Percentiles rank a stretch among this genome's conserved stretches.
These are phyloP conservation scores for Adelges cooleyi DNA, from an alignment of 1,140 invertebrate genomes.

Conservation along the genomic window DNA sequence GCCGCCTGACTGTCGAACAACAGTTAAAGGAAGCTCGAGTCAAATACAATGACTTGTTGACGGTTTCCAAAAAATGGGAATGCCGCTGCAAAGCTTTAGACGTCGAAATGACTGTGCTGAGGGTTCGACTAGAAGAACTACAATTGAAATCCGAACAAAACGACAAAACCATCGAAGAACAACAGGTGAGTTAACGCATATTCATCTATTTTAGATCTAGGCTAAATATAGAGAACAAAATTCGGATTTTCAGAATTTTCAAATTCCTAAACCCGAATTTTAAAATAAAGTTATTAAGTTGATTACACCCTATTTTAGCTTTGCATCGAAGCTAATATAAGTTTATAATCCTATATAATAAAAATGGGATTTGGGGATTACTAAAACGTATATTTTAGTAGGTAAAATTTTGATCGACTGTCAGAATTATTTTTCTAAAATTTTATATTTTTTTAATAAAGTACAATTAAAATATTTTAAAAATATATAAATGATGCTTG, in stretches of 20 bases:
- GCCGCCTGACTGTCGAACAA: not conserved
- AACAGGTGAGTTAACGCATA: not conserved
- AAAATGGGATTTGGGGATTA: too few relatives aligned
- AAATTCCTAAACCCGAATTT: not conserved
- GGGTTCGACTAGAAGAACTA: not conserved
- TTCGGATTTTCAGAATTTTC: not conserved
- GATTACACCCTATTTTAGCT: too few relatives aligned
- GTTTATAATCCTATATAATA: too few relatives aligned
- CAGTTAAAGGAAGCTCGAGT: not conserved
- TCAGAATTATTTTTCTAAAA: too few relatives aligned
- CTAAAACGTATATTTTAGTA: too few relatives aligned
- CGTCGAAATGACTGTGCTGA: conserved; percentile 6
- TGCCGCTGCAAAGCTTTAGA: not conserved
- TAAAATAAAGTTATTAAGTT: too few relatives aligned
- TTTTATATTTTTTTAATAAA: too few relatives aligned
- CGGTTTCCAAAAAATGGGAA: not conserved
- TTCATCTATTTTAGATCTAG: not conserved
- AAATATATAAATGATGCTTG: too few relatives aligned
- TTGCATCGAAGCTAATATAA: too few relatives aligned
- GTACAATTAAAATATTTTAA: too few relatives aligned
- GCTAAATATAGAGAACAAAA: not conserved
- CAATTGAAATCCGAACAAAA: not conserved
- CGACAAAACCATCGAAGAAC: not conserved
- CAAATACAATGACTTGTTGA: not conserved
- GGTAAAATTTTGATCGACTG: too few relatives aligned